A percentile compares a stretch with the other conserved stretches of the same genome.
phyloP scores from a whole-genome alignment of 1,140 invertebrate genomes.

The Camponotus floridanus region DNA sequence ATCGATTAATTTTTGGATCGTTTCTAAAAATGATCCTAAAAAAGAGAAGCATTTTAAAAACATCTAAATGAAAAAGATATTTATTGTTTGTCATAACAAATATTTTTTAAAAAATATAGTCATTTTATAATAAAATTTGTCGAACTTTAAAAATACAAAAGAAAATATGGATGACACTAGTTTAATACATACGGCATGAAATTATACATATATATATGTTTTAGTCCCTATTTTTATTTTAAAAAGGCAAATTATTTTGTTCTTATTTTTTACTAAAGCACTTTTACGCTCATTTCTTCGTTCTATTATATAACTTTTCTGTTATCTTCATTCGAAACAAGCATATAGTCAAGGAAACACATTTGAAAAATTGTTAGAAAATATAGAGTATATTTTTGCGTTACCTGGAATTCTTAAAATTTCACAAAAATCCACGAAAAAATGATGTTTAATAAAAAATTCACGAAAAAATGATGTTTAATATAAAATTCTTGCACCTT shows the following conservation, averaged over 20 bases:
- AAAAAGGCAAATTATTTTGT: background rate
- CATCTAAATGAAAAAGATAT: background rate
- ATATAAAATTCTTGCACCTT: background rate
- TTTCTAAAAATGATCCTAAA: background rate
- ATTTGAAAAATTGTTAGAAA: background rate
- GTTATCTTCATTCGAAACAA: background rate
- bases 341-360: background rate
- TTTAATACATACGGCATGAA: background rate
- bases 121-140: background rate
- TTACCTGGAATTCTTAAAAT: too few species aligned
- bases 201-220: background rate
- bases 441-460: background rate
- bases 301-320: background rate
- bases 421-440: background rate
- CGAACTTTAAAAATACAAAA: background rate
- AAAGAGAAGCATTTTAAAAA: background rate
- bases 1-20: background rate
- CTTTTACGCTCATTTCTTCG: background rate
- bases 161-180: too few species aligned
- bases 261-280: background rate
- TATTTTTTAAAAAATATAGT: background rate
- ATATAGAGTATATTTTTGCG: too few species aligned
- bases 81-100: background rate
- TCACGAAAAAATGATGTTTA: background rate
- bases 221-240: constrained; percentile 3